These are phyloP conservation scores for Dascyllus trimaculatus DNA, from an alignment of 2,113 vertebrate genomes.

Conservation along the genomic window DNA sequence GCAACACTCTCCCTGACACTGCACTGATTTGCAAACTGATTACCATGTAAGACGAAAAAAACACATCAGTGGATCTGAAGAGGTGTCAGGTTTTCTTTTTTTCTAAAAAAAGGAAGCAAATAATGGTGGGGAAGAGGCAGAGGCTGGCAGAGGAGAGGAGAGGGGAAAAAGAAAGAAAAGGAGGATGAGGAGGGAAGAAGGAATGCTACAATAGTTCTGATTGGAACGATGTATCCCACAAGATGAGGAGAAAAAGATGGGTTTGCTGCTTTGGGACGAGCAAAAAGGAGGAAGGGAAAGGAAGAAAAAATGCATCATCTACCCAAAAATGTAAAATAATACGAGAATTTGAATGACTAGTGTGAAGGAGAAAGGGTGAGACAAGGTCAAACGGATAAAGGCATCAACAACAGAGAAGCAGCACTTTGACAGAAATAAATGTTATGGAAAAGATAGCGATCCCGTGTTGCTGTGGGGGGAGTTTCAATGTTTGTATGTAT, in stretches of 20 bases:
- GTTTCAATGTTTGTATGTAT: conserved; percentile 25
- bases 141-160: not conserved
- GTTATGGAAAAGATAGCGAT: conserved; percentile 60
- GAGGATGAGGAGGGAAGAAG: not conserved
- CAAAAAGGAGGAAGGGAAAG: not conserved
- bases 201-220: conserved; percentile 51
- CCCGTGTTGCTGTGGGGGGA: conserved; percentile 41
- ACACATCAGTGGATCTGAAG: conserved; percentile 54
- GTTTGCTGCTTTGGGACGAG: conserved; percentile 42
- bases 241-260: conserved; percentile 37
- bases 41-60: conserved; percentile 64
- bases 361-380: conserved; percentile 11
- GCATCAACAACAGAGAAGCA: conserved; percentile 41
- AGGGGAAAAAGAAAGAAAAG: not conserved
- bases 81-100: conserved; percentile 40
- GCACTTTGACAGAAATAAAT: conserved; percentile 65
- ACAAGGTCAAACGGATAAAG: conserved; percentile 59
- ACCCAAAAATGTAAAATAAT: not conserved
- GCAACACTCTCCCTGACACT: conserved; percentile 75
- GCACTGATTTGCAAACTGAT: conserved; percentile 85
- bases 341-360: conserved; percentile 1
- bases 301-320: not conserved
- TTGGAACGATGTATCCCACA: conserved; percentile 47
- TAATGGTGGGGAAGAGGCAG: conserved; percentile 26
- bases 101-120: conserved; percentile 33